Percentiles rank a stretch among this genome's conserved stretches.
Conservation (phyloP, 2,888 invertebrate genomes). For the Eucera pruinosa region DNA sequence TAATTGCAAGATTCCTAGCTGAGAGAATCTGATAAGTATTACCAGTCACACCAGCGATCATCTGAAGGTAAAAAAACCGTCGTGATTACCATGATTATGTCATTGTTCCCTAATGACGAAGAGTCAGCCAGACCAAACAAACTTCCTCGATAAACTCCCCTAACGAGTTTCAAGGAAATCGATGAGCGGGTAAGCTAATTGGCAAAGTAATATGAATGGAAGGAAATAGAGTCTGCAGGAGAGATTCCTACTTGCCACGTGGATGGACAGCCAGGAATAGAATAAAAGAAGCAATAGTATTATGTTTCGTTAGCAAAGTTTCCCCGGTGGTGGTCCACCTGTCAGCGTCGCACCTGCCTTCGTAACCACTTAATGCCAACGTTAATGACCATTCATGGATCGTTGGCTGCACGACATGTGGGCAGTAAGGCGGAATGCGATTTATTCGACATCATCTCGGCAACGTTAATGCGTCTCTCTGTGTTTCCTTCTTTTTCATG, state of each 20-base stretch:
- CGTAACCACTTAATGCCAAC: conserved; percentile 59
- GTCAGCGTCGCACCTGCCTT: conserved; percentile 65
- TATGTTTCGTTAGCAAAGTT: conserved; percentile 48
- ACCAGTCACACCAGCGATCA: not conserved
- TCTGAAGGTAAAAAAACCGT: not conserved
- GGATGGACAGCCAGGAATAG: not conserved
- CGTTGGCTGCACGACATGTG: conserved; percentile 70
- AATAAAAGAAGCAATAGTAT: conserved; percentile 37
- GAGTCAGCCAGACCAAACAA: not conserved
- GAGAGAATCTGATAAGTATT: not conserved
- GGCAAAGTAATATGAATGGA: not conserved
- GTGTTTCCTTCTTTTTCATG: not conserved
- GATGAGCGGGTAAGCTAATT: not conserved
- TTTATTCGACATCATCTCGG: conserved; percentile 33
- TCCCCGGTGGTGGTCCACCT: conserved; percentile 66
- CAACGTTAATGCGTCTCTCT: not conserved
- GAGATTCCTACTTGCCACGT: conserved; percentile 5
- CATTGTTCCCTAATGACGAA: not conserved
- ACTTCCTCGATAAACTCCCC: not conserved
- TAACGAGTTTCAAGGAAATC: conserved; percentile 4
- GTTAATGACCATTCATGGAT: conserved; percentile 76
- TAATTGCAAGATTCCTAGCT: not conserved
- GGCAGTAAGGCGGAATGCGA: conserved; percentile 59
- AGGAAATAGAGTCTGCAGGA: not conserved
- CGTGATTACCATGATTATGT: not conserved